Conservation (phyloP, 1,140 invertebrate genomes). For the Bombus haemorrhoidalis region DNA sequence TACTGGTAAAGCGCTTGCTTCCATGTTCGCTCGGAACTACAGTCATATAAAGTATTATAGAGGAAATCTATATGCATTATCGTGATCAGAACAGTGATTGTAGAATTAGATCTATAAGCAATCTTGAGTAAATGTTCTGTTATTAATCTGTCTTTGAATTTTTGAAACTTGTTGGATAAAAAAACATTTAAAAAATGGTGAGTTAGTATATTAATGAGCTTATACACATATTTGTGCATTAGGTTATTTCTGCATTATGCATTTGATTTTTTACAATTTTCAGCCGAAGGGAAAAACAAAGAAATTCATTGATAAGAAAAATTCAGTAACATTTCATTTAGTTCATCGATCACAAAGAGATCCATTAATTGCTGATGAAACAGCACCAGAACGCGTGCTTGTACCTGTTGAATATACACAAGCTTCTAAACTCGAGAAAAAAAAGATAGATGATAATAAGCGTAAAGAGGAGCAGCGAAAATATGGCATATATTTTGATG, state of each 20-base stretch:
- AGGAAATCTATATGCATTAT: too few relatives aligned
- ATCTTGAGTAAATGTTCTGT: not conserved
- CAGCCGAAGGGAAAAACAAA: slow-evolving; percentile 88
- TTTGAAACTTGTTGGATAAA: not conserved
- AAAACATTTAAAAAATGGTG: slow-evolving; percentile 47
- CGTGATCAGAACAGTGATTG: not conserved
- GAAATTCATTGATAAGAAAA: slow-evolving; percentile 96
- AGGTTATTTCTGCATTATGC: slow-evolving; percentile 16
- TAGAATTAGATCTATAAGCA: not conserved
- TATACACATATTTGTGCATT: not conserved
- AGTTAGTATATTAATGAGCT: not conserved
- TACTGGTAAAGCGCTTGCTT: not conserved
- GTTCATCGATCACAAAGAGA: slow-evolving; percentile 96
- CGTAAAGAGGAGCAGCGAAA: slow-evolving; percentile 91
- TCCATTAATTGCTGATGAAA: slow-evolving; percentile 94
- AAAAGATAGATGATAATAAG: slow-evolving; percentile 80
- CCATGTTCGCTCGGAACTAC: not conserved
- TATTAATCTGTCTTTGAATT: not conserved
- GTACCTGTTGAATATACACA: slow-evolving; percentile 83
- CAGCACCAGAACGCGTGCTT: slow-evolving; percentile 93
- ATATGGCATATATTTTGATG: slow-evolving; percentile 97
- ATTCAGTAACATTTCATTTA: slow-evolving; percentile 94
- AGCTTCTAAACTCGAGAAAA: slow-evolving; percentile 57
- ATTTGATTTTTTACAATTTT: slow-evolving; percentile 64
- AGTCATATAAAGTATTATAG: too few relatives aligned